Conservation (phyloP, 2,113 vertebrate species). For the Pluvialis apricaria region DNA sequence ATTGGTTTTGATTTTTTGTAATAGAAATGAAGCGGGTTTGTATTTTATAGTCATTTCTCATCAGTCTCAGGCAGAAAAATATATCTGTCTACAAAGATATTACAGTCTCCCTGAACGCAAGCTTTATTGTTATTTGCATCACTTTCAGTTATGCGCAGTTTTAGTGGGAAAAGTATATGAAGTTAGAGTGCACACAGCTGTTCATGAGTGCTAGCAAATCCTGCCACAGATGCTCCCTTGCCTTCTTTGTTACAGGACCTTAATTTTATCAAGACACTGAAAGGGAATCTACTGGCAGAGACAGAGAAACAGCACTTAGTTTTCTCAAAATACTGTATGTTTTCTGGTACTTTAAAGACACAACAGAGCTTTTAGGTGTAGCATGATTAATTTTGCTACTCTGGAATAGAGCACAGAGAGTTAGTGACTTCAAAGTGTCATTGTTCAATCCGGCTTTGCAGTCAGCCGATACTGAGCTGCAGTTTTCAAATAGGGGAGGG, state of each 20-base stretch:
- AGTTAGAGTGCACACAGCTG: slow-evolving; percentile 16
- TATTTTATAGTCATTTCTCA: slow-evolving; percentile 45
- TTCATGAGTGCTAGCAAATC: background rate
- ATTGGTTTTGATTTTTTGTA: background rate
- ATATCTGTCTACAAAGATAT: slow-evolving; percentile 16
- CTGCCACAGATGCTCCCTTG: background rate
- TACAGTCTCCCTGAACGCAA: background rate
- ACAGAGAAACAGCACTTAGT: background rate
- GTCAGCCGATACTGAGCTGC: background rate
- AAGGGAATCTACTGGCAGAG: background rate
- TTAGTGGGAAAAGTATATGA: slow-evolving; percentile 5
- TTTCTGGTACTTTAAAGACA: slow-evolving; percentile 13
- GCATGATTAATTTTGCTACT: slow-evolving; percentile 8
- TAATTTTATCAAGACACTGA: background rate
- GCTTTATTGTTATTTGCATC: slow-evolving; percentile 51
- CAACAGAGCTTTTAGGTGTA: background rate
- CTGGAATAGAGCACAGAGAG: background rate
- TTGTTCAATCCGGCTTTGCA: background rate
- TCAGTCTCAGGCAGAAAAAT: slow-evolving; percentile 11
- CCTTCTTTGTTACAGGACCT: background rate
- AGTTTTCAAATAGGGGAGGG: slow-evolving; percentile 43
- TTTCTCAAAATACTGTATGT: background rate
- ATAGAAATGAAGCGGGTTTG: slow-evolving; percentile 18
- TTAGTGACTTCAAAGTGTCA: slow-evolving; percentile 8
- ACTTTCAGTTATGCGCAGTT: slow-evolving; percentile 27